A percentile compares a stretch with the other conserved stretches of the same genome.
Conservation (phyloP, 2,113 vertebrate genomes). For the Capreolus pygargus region DNA sequence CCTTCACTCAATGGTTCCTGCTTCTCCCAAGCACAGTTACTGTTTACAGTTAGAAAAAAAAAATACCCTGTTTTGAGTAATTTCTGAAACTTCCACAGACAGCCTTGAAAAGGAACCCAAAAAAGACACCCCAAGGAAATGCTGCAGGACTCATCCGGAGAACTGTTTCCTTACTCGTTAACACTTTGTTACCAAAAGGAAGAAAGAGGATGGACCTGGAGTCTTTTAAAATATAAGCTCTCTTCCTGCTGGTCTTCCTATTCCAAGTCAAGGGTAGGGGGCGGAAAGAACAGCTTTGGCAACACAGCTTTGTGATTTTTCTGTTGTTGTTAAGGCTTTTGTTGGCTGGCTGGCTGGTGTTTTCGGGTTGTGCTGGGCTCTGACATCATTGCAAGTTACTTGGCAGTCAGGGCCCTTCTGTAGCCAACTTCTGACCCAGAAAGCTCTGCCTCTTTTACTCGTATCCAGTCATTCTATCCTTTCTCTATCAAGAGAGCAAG, state of each 20-base stretch:
- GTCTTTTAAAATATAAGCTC: slow-evolving; percentile 19
- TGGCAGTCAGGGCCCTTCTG: slow-evolving; percentile 69
- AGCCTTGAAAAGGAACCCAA: slow-evolving; percentile 26
- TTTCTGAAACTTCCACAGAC: slow-evolving; percentile 38
- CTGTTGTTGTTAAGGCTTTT: slow-evolving; percentile 46
- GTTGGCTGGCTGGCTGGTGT: slow-evolving; percentile 72
- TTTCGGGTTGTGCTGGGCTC: slow-evolving; percentile 78
- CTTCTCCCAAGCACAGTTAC: neutral
- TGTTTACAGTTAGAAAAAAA: slow-evolving; percentile 43
- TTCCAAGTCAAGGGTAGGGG: slow-evolving; percentile 38
- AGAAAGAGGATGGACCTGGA: neutral
- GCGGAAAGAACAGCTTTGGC: slow-evolving; percentile 16
- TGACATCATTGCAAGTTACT: slow-evolving; percentile 80
- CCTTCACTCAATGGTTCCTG: neutral
- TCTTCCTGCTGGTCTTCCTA: slow-evolving; percentile 41
- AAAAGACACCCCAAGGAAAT: neutral
- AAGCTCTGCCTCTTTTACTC: slow-evolving; percentile 69
- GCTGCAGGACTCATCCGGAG: neutral
- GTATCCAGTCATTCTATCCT: slow-evolving; percentile 44
- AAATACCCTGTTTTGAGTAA: neutral
- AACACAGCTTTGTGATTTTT: neutral
- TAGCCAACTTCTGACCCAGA: slow-evolving; percentile 76
- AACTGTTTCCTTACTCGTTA: neutral
- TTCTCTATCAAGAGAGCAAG: slow-evolving; percentile 49
- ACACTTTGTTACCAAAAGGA: slow-evolving; percentile 38